These are phyloP conservation scores for Petrocephalus microphthalmus DNA, from an alignment of 2,113 vertebrate species.

Conservation along the genomic window DNA sequence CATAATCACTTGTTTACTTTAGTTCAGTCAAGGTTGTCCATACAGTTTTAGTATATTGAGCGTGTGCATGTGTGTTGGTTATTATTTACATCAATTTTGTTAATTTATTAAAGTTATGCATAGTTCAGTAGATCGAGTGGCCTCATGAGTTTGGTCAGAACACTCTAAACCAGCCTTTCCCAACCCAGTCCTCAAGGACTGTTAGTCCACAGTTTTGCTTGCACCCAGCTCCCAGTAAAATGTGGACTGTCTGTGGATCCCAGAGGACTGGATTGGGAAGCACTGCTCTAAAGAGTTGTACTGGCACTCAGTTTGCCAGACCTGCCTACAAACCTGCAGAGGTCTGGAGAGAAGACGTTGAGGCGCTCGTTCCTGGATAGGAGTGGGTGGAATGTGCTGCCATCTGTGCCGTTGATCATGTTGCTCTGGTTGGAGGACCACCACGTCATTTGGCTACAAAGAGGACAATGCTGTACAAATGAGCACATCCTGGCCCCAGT, in stretches of 20 bases:
- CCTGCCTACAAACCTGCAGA: constrained; percentile 74
- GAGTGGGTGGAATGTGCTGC: constrained; percentile 82
- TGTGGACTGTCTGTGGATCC: neutral
- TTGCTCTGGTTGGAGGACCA: constrained; percentile 78
- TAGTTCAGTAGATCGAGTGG: neutral
- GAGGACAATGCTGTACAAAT: constrained; percentile 19
- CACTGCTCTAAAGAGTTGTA: neutral
- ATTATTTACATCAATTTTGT: neutral
- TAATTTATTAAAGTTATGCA: neutral
- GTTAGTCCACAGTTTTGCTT: neutral
- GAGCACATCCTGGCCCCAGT: neutral
- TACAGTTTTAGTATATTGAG: neutral
- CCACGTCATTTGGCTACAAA: constrained; percentile 62
- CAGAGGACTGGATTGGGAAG: neutral
- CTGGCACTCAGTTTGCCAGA: neutral
- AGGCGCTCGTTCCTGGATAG: constrained; percentile 75
- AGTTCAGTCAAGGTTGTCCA: neutral
- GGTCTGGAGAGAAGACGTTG: constrained; percentile 81
- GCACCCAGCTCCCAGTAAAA: neutral
- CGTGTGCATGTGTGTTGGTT: neutral
- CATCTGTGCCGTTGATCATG: constrained; percentile 89
- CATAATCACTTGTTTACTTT: neutral
- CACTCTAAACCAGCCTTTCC: neutral
- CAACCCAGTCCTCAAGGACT: neutral
- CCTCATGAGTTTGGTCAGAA: neutral